These are phyloP conservation scores for Helogale parvula DNA, from an alignment of 2,113 vertebrate genomes.

Conservation along the genomic window DNA sequence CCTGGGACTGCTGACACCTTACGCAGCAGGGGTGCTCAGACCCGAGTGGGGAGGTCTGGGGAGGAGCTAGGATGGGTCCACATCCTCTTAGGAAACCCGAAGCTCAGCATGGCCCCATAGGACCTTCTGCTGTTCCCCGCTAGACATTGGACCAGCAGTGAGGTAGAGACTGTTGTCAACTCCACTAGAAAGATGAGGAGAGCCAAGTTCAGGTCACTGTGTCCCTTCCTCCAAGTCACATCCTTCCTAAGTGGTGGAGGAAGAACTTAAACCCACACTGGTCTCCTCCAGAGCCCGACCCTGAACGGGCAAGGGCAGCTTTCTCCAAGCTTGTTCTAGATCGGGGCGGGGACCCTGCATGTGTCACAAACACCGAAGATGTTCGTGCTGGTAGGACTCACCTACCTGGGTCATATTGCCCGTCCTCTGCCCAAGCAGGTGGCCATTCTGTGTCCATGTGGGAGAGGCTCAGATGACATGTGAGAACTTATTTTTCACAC, in stretches of 20 bases:
- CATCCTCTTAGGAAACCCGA: neutral
- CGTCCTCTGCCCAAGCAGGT: neutral
- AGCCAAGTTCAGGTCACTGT: neutral
- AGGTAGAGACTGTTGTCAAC: rapidly evolving
- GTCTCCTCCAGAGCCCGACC: neutral
- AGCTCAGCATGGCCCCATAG: rapidly evolving
- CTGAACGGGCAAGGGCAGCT: neutral
- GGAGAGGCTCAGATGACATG: neutral
- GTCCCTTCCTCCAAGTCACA: neutral
- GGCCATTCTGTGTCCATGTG: neutral
- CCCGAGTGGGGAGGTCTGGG: rapidly evolving
- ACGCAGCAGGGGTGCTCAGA: neutral
- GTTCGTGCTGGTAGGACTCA: rapidly evolving
- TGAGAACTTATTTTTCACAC: neutral
- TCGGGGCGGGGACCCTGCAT: neutral
- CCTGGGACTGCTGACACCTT: neutral
- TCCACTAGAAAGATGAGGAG: neutral
- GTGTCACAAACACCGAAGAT: neutral
- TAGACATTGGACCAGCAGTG: rapidly evolving
- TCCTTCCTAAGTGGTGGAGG: neutral
- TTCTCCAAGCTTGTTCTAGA: neutral
- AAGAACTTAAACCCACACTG: rapidly evolving
- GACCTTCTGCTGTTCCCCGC: neutral
- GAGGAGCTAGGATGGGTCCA: neutral
- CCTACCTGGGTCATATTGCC: neutral